Conservation (phyloP, 2,888 invertebrate genomes). For the Cremastinae sp. region DNA sequence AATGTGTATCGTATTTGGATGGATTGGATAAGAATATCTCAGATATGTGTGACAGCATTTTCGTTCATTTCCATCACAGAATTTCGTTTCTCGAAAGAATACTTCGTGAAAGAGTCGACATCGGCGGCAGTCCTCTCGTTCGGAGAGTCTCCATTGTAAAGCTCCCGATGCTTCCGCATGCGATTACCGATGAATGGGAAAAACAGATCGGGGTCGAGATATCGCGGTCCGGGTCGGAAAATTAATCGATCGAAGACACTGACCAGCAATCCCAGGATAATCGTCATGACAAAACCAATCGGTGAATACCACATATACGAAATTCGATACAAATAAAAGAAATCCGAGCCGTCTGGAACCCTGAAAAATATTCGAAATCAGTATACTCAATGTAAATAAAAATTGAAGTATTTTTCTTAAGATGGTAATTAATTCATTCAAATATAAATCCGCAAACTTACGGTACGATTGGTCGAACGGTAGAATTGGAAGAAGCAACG, state of each 20-base stretch:
- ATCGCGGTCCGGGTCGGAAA: conserved; percentile 30
- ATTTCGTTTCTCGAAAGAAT: conserved; percentile 55
- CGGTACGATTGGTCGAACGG: background rate
- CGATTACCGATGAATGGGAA: conserved; percentile 71
- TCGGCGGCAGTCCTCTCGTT: conserved; percentile 11
- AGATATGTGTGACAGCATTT: conserved; percentile 45
- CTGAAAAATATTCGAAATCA: conserved; percentile 65
- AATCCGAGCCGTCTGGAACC: conserved; percentile 58
- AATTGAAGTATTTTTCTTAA: background rate
- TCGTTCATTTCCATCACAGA: conserved; percentile 16
- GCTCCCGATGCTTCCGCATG: conserved; percentile 63
- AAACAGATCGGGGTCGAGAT: conserved; percentile 71
- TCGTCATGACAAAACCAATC: conserved; percentile 87
- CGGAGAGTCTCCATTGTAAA: background rate
- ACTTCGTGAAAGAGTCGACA: conserved; percentile 58
- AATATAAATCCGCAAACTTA: conserved; percentile 13
- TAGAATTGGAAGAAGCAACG: conserved; percentile 17
- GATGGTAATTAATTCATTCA: background rate
- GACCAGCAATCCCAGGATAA: conserved; percentile 86
- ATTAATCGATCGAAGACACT: conserved; percentile 65
- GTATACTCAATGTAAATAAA: too few species aligned
- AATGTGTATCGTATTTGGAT: conserved; percentile 18
- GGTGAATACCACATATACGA: conserved; percentile 93
- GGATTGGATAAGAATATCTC: background rate
- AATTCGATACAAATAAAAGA: conserved; percentile 73